Percentiles rank a stretch among this genome's conserved stretches.
Conservation (phyloP, 2,888 invertebrate species). For the Drosophila crucigera region DNA sequence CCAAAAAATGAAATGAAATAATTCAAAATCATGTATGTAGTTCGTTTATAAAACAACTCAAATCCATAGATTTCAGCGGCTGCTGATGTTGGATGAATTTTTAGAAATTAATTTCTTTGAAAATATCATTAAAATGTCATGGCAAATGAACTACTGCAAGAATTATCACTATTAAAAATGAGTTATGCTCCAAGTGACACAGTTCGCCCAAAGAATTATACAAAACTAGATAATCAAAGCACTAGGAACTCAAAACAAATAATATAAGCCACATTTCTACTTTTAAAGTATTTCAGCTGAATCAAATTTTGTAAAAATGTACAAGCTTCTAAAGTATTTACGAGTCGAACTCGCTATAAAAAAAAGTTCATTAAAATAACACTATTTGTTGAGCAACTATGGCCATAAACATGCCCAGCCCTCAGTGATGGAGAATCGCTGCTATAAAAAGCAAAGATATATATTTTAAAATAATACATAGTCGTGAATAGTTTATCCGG, state of each 20-base stretch:
- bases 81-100: conserved; percentile 31
- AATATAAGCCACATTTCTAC: neutral
- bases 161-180: conserved; percentile 38
- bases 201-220: neutral
- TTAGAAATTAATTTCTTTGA: conserved; percentile 53
- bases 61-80: conserved; percentile 38
- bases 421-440: conserved; percentile 21
- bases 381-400: conserved; percentile 9
- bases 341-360: neutral
- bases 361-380: neutral
- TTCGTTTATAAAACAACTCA: conserved; percentile 51
- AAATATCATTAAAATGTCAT: conserved; percentile 62
- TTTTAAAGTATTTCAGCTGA: neutral
- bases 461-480: conserved; percentile 24
- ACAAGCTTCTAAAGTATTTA: neutral
- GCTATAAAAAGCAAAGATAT: conserved; percentile 40
- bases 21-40: conserved; percentile 56
- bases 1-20: conserved; percentile 43
- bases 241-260: neutral
- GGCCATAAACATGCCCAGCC: conserved; percentile 19
- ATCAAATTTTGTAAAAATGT: neutral
- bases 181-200: conserved; percentile 24
- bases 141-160: conserved; percentile 22
- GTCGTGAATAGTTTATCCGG: conserved; percentile 32
- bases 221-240: neutral